A percentile compares a stretch with the other conserved stretches of the same genome.
phyloP scores from a whole-genome alignment of 2,888 invertebrate species.

The Iselma pallidipennis region DNA sequence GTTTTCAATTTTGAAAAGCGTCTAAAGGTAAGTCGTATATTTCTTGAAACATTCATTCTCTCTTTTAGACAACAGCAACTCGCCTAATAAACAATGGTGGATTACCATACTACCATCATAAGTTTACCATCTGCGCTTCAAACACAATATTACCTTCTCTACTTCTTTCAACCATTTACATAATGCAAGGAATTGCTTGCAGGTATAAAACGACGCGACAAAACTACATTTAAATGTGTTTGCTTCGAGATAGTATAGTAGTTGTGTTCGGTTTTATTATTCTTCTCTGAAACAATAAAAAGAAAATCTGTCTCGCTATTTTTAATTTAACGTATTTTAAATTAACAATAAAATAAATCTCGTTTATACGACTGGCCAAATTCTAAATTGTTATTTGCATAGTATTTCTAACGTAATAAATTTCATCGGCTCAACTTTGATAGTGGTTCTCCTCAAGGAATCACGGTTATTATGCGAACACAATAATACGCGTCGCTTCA shows the following conservation, averaged over 20 bases:
- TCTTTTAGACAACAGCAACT: neutral
- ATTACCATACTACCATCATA: slow-evolving; percentile 23
- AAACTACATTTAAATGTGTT: neutral
- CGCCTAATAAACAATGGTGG: slow-evolving; percentile 24
- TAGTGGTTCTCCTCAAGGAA: too few relatives aligned
- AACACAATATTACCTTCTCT: neutral
- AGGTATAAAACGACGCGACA: neutral
- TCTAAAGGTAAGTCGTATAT: slow-evolving; percentile 27
- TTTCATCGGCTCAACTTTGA: too few relatives aligned
- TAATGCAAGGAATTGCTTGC: slow-evolving; percentile 3
- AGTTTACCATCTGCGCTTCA: slow-evolving; percentile 10
- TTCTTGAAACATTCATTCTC: neutral
- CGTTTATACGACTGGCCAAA: too few relatives aligned
- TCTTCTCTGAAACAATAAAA: too few relatives aligned
- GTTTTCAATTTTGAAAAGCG: slow-evolving; percentile 18
- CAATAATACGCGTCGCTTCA: neutral
- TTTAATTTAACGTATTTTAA: too few relatives aligned
- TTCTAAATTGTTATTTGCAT: too few relatives aligned
- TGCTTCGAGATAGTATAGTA: too few relatives aligned
- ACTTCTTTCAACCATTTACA: slow-evolving; percentile 12
- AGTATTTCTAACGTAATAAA: too few relatives aligned
- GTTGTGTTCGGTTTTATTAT: too few relatives aligned
- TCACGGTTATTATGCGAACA: neutral
- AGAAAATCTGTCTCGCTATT: too few relatives aligned
- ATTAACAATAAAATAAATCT: too few relatives aligned